Conservation (phyloP, 2,797 vertebrate genomes). For the Darevskia nairensis region DNA sequence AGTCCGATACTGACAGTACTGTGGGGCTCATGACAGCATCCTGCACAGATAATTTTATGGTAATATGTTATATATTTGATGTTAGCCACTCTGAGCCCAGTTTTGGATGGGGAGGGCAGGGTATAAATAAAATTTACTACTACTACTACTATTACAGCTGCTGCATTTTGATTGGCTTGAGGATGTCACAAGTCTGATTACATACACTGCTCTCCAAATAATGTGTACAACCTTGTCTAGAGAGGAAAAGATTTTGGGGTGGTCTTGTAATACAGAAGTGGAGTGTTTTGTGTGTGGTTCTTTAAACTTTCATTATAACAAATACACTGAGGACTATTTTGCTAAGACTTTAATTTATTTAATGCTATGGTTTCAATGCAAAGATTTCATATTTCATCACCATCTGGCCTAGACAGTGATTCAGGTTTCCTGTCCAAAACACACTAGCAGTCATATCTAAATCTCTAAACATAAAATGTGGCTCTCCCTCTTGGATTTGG, state of each 20-base stretch:
- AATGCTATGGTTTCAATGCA: neutral
- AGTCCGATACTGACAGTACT: too few relatives aligned
- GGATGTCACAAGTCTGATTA: constrained; percentile 2
- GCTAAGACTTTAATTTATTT: constrained; percentile 22
- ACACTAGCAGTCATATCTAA: constrained; percentile 3
- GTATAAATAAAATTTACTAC: too few relatives aligned
- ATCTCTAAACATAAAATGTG: neutral
- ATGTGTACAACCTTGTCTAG: constrained; percentile 20
- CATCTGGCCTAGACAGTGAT: neutral
- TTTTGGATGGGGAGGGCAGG: too few relatives aligned
- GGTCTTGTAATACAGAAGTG: neutral
- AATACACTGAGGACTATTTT: neutral
- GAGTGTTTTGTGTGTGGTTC: constrained; percentile 7
- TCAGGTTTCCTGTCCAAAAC: constrained; percentile 1
- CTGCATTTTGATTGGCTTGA: constrained; percentile 33
- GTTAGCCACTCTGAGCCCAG: too few relatives aligned
- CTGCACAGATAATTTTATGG: too few relatives aligned
- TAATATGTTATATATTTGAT: too few relatives aligned
- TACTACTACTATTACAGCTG: neutral
- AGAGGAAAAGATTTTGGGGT: neutral
- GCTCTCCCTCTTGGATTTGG: neutral
- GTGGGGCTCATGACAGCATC: too few relatives aligned
- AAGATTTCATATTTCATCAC: constrained; percentile 13
- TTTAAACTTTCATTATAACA: constrained; percentile 21
- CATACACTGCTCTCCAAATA: constrained; percentile 2